These are phyloP conservation scores for Eupithecia centaureata DNA, from an alignment of 2,888 invertebrate genomes.

Conservation along the genomic window DNA sequence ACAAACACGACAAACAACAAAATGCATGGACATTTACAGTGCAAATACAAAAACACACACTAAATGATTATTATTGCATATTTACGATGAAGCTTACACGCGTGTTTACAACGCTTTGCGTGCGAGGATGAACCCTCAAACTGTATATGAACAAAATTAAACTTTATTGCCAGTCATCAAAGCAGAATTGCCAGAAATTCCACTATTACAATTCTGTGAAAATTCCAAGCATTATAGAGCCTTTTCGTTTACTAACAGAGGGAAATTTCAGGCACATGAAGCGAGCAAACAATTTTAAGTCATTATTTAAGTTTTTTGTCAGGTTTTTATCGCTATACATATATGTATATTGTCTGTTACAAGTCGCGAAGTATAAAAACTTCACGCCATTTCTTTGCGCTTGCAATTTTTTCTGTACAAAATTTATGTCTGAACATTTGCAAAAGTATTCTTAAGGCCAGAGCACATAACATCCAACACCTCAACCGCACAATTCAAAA, in stretches of 20 bases:
- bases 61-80: conserved; percentile 24
- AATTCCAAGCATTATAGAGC: conserved; percentile 46
- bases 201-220: conserved; percentile 18
- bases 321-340: too few relatives aligned
- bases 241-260: conserved; percentile 30
- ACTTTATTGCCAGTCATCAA: conserved; percentile 25
- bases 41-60: conserved; percentile 39
- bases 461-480: too few relatives aligned
- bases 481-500: too few relatives aligned
- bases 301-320: too few relatives aligned
- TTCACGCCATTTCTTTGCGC: not conserved
- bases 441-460: conserved; percentile 18
- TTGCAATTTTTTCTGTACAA: not conserved
- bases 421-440: not conserved
- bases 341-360: too few relatives aligned
- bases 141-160: conserved; percentile 26
- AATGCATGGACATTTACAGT: conserved; percentile 43
- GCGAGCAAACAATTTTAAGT: conserved; percentile 9
- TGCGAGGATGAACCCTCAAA: conserved; percentile 20
- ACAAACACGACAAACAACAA: conserved; percentile 30
- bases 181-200: conserved; percentile 15
- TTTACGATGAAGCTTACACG: conserved; percentile 45
- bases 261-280: conserved; percentile 15
- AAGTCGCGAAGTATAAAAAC: too few relatives aligned
- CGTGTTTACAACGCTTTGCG: conserved; percentile 42